Conservation (phyloP, 2,113 vertebrate genomes). For the Microtus ochrogaster region DNA sequence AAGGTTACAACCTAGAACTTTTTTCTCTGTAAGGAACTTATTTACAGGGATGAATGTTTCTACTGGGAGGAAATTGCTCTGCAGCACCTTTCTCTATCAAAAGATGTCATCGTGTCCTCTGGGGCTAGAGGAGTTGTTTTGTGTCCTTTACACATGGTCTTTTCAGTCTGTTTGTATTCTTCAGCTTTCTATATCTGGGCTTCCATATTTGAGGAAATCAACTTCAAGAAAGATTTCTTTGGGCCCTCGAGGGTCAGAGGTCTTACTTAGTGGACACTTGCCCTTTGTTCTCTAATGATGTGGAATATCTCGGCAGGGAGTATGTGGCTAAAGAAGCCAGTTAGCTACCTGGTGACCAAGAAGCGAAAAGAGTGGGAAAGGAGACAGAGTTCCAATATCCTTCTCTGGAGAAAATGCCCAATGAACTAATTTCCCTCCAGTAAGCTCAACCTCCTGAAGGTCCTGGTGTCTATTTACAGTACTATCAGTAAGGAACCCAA, state of each 20-base stretch:
- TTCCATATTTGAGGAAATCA: neutral
- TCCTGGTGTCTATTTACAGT: neutral
- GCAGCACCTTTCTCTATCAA: neutral
- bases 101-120: neutral
- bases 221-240: neutral
- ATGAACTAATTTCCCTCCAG: neutral
- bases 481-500: too few species aligned
- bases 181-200: neutral
- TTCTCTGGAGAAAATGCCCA: too few species aligned
- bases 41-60: neutral
- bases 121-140: too few species aligned
- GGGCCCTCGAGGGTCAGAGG: neutral
- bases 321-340: neutral
- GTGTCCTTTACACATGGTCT: too few species aligned
- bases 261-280: neutral
- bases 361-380: neutral
- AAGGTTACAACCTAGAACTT: neutral
- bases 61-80: too few species aligned
- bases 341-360: neutral
- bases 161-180: neutral
- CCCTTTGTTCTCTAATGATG: neutral
- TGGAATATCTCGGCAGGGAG: too few species aligned
- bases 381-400: too few species aligned
- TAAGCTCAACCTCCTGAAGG: neutral
- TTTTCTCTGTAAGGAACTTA: neutral